phyloP scores from a whole-genome alignment of 2,888 invertebrate species.

The Eurytoma adleriae region DNA sequence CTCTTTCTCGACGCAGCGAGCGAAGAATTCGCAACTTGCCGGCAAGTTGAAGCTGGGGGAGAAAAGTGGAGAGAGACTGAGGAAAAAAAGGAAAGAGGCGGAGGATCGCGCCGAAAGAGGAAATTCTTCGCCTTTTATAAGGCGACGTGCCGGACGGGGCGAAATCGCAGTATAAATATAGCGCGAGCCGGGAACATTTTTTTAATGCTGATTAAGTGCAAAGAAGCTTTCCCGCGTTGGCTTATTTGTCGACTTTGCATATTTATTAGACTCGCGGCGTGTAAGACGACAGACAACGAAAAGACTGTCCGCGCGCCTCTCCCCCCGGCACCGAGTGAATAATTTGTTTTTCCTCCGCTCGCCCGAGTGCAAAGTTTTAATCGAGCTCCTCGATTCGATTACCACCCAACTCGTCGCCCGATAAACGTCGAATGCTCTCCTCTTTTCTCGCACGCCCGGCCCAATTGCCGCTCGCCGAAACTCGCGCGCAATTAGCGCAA shows the following conservation, averaged over 20 bases:
- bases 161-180: constrained; percentile 41
- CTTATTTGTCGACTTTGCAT: constrained; percentile 70
- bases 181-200: constrained; percentile 24
- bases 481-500: neutral
- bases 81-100: no score
- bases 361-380: constrained; percentile 62
- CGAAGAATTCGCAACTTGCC: no score
- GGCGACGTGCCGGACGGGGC: constrained; percentile 11
- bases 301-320: constrained; percentile 58
- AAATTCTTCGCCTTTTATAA: constrained; percentile 12
- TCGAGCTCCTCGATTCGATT: constrained; percentile 62
- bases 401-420: constrained; percentile 52
- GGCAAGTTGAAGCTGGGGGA: no score
- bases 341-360: constrained; percentile 58
- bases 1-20: no score
- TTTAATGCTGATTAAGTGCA: constrained; percentile 51
- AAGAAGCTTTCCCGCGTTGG: constrained; percentile 58
- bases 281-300: constrained; percentile 62
- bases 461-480: neutral
- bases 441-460: neutral
- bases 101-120: neutral
- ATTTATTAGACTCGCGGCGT: constrained; percentile 68
- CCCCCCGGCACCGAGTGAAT: constrained; percentile 59
- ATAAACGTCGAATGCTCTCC: neutral
- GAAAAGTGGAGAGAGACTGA: no score